Evolutionary conservation across 2,888 invertebrate genomes (phyloP).

Genomic region (Hirtodrosophila cameraria): DNA sequence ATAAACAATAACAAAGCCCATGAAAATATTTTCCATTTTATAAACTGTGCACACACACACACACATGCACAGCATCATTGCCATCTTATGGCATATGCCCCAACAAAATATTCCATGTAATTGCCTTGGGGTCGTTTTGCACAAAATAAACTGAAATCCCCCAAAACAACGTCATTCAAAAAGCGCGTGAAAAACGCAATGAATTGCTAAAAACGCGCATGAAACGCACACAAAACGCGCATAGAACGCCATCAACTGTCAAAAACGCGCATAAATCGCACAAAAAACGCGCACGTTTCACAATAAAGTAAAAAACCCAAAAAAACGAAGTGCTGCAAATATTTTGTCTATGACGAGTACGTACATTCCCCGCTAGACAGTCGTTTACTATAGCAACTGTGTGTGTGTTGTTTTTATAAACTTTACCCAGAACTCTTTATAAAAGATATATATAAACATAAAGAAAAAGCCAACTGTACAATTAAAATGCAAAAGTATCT

Average conservation of each 20-base stretch:
- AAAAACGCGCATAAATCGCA: conserved; percentile 11
- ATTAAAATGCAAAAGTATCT: conserved; percentile 62
- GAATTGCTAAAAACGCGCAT: too few relatives aligned
- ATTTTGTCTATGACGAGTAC: conserved; percentile 38
- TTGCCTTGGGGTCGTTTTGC: conserved; percentile 40
- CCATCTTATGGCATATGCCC: conserved; percentile 18
- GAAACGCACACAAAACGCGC: conserved; percentile 44
- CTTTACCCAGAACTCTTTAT: conserved; percentile 55
- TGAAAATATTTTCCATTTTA: conserved; percentile 50
- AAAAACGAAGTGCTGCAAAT: conserved; percentile 18
- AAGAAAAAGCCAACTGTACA: conserved; percentile 34
- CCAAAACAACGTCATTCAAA: conserved; percentile 55
- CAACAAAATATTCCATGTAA: conserved; percentile 50
- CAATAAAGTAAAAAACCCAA: conserved; percentile 1
- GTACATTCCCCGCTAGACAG: conserved; percentile 46
- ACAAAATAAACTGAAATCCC: conserved; percentile 37
- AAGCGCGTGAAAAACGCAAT: conserved; percentile 17
- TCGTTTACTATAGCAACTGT: too few relatives aligned
- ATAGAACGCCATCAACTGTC: too few relatives aligned
- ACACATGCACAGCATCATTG: conserved; percentile 10
- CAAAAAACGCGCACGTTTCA: conserved; percentile 43
- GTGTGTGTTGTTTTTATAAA: conserved; percentile 52
- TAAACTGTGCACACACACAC: conserved; percentile 44
- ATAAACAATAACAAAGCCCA: conserved; percentile 34
- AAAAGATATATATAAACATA: conserved; percentile 22